Evolutionary conservation across 2,113 vertebrate genomes (phyloP).

Genomic region (Paratilapia polleni): DNA sequence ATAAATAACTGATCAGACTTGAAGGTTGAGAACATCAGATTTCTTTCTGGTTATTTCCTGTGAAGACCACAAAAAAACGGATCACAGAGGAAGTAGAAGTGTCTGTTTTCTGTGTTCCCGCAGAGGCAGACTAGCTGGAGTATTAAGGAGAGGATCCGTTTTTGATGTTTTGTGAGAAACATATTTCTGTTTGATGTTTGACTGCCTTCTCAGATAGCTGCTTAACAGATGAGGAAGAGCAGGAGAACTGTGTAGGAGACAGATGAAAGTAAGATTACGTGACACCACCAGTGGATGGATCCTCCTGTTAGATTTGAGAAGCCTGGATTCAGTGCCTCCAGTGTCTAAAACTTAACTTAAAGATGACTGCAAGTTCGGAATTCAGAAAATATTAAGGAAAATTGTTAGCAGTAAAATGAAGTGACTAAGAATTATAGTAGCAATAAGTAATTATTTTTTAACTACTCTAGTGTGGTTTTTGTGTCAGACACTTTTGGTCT

Average conservation of each 20-base stretch:
- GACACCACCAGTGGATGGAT: neutral
- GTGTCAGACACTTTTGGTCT: neutral
- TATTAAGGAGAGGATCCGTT: neutral
- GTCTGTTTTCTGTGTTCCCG: neutral
- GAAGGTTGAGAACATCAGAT: slow-evolving; percentile 1
- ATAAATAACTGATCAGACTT: slow-evolving; percentile 3
- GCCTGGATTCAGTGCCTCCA: neutral
- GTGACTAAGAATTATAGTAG: neutral
- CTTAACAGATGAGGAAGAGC: slow-evolving; percentile 31
- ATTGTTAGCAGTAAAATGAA: neutral
- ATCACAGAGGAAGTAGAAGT: slow-evolving; percentile 4
- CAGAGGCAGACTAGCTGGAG: slow-evolving; percentile 8
- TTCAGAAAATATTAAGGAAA: neutral
- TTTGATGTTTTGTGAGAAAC: slow-evolving; percentile 33
- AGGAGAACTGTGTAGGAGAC: slow-evolving; percentile 23
- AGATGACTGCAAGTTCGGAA: neutral
- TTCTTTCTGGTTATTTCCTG: neutral
- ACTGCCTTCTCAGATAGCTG: slow-evolving; percentile 20
- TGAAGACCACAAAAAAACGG: neutral
- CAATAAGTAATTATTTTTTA: neutral
- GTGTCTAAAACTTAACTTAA: neutral
- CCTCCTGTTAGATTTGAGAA: neutral
- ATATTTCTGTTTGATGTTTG: slow-evolving; percentile 43
- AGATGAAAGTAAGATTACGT: slow-evolving; percentile 50
- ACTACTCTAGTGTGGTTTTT: neutral